These are phyloP conservation scores for Spongia lamella DNA, from an alignment of 37 sponge, comb jelly and placozoan genomes.

Conservation along the genomic window DNA sequence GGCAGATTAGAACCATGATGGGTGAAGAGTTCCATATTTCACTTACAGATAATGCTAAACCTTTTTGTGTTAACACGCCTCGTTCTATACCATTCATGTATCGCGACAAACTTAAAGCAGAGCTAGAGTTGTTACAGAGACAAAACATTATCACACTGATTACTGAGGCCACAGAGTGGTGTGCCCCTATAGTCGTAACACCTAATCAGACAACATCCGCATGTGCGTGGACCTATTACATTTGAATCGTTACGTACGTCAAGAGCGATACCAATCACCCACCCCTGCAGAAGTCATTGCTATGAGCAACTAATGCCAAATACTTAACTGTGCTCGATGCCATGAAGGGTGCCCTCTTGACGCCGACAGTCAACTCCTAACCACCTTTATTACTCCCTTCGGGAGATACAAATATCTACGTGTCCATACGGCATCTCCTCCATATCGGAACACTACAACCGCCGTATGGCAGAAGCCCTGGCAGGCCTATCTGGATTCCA, in stretches of 20 bases:
- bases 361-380: constrained; percentile 41
- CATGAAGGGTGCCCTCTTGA: constrained; percentile 51
- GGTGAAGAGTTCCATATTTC: too few relatives aligned
- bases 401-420: constrained; percentile 38
- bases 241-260: constrained; percentile 24
- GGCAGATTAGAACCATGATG: constrained; percentile 4
- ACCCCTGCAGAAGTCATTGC: constrained; percentile 39
- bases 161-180: too few relatives aligned
- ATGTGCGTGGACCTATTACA: too few relatives aligned
- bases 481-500: constrained; percentile 11
- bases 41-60: too few relatives aligned
- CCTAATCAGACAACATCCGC: constrained; percentile 41
- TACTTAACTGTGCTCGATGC: constrained; percentile 42
- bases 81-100: constrained; percentile 29
- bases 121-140: constrained; percentile 10
- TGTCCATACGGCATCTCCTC: constrained; percentile 28
- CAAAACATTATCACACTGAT: constrained; percentile 33
- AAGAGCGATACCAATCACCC: constrained; percentile 29
- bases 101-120: constrained; percentile 48
- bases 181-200: constrained; percentile 39
- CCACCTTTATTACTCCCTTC: constrained; percentile 59
- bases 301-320: constrained; percentile 20
- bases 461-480: constrained; percentile 55
- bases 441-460: too few relatives aligned
- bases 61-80: too few relatives aligned